phyloP scores from a whole-genome alignment of 2,113 vertebrate species.

The Progne subis region DNA sequence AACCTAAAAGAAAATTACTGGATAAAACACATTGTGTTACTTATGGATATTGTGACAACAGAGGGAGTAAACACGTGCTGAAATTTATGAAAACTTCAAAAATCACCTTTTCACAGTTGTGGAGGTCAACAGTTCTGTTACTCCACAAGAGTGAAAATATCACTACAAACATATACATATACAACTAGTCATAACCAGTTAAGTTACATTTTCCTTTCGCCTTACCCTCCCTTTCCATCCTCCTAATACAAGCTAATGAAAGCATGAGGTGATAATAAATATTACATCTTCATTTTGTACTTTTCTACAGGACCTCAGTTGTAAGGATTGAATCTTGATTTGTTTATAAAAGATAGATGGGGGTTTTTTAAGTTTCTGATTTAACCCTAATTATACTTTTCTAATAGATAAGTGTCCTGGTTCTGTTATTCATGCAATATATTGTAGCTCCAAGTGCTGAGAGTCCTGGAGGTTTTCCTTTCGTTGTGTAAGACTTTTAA shows the following conservation, averaged over 20 bases:
- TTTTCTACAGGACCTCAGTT: not conserved
- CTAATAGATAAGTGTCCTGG: not conserved
- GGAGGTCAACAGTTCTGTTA: not conserved
- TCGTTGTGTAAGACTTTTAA: not conserved
- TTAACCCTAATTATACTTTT: not conserved
- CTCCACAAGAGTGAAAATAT: not conserved
- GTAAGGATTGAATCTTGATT: not conserved
- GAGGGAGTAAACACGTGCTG: not conserved
- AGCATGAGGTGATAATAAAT: not conserved
- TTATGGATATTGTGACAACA: not conserved
- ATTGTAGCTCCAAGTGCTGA: not conserved
- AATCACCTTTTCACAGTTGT: not conserved
- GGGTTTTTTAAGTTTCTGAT: not conserved
- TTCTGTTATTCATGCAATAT: not conserved
- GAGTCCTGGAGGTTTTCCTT: not conserved
- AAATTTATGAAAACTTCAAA: not conserved
- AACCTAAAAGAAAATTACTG: not conserved
- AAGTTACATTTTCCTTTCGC: not conserved
- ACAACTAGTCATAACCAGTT: not conserved
- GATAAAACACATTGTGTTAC: not conserved
- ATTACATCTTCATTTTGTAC: not conserved
- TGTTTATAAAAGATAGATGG: not conserved
- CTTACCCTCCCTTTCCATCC: not conserved
- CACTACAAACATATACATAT: not conserved
- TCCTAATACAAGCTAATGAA: not conserved